phyloP scores from a whole-genome alignment of 2,888 invertebrate species.

The Steinernema scapterisci region DNA sequence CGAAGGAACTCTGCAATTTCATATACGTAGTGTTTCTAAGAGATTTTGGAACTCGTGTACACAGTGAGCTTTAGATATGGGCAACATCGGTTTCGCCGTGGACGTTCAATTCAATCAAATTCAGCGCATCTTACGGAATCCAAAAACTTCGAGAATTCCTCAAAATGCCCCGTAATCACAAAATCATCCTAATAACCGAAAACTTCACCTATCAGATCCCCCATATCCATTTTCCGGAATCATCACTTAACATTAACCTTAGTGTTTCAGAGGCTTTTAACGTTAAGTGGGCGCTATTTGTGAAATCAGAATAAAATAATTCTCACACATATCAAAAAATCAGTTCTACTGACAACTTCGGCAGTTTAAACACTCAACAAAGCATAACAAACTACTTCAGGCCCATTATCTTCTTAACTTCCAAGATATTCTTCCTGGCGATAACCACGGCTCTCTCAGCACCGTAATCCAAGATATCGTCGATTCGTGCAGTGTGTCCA shows the following conservation, averaged over 20 bases:
- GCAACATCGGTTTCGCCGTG: background rate
- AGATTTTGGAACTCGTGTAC: no score
- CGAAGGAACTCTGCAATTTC: background rate
- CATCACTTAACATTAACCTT: background rate
- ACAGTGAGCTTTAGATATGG: background rate
- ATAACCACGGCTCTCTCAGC: background rate
- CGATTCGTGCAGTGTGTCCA: background rate
- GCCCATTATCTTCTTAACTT: slow-evolving; percentile 5
- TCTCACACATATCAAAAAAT: background rate
- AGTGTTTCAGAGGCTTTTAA: slow-evolving; percentile 7
- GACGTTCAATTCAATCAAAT: background rate
- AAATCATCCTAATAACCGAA: background rate
- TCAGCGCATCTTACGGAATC: slow-evolving; percentile 10
- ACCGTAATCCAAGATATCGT: slow-evolving; percentile 15
- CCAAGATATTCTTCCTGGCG: background rate
- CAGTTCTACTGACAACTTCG: background rate
- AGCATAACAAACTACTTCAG: background rate
- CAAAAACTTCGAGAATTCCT: slow-evolving; percentile 16
- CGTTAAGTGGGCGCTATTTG: background rate
- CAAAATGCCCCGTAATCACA: background rate
- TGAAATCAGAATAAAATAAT: background rate
- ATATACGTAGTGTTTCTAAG: background rate
- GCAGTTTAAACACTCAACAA: background rate
- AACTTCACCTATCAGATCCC: background rate
- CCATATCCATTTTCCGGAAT: background rate